Conservation (phyloP, 2,113 vertebrate species). For the Lagopus muta region DNA sequence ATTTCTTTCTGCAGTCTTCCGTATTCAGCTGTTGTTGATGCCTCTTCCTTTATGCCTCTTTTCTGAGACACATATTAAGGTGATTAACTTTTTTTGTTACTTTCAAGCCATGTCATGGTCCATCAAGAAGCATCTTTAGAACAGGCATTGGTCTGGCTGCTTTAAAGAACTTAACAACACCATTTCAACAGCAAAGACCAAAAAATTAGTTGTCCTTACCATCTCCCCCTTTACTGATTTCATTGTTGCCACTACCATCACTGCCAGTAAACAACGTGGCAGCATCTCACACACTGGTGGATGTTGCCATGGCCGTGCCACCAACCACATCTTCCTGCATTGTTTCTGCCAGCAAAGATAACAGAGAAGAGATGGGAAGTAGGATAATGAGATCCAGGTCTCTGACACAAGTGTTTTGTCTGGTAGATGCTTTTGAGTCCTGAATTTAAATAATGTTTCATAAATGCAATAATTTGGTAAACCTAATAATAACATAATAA, state of each 20-base stretch:
- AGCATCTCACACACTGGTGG: not conserved
- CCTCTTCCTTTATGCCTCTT: not conserved
- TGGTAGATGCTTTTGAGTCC: not conserved
- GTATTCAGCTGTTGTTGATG: rapidly evolving
- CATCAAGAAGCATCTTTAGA: not conserved
- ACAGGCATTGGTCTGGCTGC: not conserved
- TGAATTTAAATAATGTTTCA: not conserved
- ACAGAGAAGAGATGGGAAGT: not conserved
- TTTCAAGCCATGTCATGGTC: not conserved
- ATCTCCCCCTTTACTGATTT: not conserved
- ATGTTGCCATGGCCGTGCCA: not conserved
- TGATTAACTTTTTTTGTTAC: not conserved
- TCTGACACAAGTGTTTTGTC: not conserved
- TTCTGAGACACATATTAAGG: not conserved
- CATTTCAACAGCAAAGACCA: not conserved
- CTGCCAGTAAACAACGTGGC: too few relatives aligned
- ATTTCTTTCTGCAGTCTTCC: not conserved
- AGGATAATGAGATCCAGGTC: not conserved
- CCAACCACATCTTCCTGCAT: not conserved
- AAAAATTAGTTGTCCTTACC: not conserved
- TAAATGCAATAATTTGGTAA: not conserved
- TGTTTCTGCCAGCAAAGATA: not conserved
- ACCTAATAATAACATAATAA: not conserved
- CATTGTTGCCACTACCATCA: too few relatives aligned
- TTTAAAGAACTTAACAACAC: not conserved